Evolutionary conservation across 2,113 vertebrate genomes (phyloP), one percentile per base, ranked within the genome.

Genomic region (Engystomops pustulosus): DNA sequence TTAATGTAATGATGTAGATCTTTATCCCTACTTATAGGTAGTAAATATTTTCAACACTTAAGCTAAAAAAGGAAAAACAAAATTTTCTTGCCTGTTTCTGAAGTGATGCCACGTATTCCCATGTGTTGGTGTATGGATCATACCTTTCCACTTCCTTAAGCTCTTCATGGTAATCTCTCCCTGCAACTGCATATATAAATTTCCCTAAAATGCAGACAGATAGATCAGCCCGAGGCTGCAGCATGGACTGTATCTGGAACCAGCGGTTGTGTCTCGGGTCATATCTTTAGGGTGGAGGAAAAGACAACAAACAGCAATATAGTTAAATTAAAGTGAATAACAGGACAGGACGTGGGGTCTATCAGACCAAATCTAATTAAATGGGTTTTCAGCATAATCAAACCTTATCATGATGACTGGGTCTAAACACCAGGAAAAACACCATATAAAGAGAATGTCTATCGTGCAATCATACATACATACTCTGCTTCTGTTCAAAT

Each of bases 231-330:
- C 96, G 98, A 87, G 97, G 95, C 77, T 95, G 95, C 90, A 95
- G 96, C 86, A 99, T 90, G 27, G 98, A 90, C 89, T 95, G 93
- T 89, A 99, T 96, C 88, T 93, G 87, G 90, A 95, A 96, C 98
- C 98, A 99, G 80, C 89, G 93, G 91, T 98, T 98, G 92, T 99
- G 96, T 72, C 98, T 93, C 0, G 98, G 98, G 89, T 99, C 98
- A 7, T 98, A 99, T 89, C 98, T 99, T 89, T 8, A 4, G 8
- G 1, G 14, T 30, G 12, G 58, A 30, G 58, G 58, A 84, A 38
- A 78, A 74, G 14, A 45, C 6, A 72, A n/a, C n/a, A n/a, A n/a
- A n/a, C n/a, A n/a, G n/a, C n/a, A n/a, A n/a, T n/a, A n/a, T n/a
- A n/a, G n/a, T n/a, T n/a, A n/a, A n/a, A n/a, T n/a, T n/a, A n/a